Conservation (phyloP, 2,888 invertebrate species). For the Drosophila villosipedis region DNA sequence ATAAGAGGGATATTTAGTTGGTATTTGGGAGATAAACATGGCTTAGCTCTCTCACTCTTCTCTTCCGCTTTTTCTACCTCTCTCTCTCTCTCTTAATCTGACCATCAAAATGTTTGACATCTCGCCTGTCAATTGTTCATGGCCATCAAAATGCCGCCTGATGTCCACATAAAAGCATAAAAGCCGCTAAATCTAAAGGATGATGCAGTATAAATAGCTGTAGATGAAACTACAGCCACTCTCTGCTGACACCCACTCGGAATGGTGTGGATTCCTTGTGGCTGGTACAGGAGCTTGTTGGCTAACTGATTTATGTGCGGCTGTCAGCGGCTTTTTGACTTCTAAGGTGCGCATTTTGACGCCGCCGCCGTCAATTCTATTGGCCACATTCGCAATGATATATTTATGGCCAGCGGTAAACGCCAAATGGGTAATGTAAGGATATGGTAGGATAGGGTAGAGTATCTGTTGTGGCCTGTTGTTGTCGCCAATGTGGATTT, state of each 20-base stretch:
- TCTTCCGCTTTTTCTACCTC: background rate
- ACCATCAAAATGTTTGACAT: conserved; percentile 49
- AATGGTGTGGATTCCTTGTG: background rate
- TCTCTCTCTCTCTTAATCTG: background rate
- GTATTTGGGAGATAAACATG: background rate
- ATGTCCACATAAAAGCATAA: conserved; percentile 64
- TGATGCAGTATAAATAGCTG: background rate
- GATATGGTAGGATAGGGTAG: background rate
- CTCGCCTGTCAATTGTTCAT: conserved; percentile 72
- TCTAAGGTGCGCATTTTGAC: conserved; percentile 78
- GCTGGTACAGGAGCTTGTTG: background rate
- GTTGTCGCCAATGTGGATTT: conserved; percentile 44
- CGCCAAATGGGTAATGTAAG: background rate
- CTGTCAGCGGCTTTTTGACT: conserved; percentile 66
- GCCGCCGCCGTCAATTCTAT: conserved; percentile 78
- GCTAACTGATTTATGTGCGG: conserved; percentile 63
- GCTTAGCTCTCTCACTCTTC: background rate
- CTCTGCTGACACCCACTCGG: conserved; percentile 47
- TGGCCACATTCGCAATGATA: conserved; percentile 66
- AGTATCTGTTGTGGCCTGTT: background rate
- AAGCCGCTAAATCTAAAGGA: conserved; percentile 51
- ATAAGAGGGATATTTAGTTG: background rate
- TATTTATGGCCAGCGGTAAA: conserved; percentile 59
- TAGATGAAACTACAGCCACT: background rate
- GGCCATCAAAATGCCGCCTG: conserved; percentile 76